Percentiles rank a stretch among this genome's conserved stretches.
Conservation (phyloP, 2,797 vertebrate genomes). For the Rhinella marina region DNA sequence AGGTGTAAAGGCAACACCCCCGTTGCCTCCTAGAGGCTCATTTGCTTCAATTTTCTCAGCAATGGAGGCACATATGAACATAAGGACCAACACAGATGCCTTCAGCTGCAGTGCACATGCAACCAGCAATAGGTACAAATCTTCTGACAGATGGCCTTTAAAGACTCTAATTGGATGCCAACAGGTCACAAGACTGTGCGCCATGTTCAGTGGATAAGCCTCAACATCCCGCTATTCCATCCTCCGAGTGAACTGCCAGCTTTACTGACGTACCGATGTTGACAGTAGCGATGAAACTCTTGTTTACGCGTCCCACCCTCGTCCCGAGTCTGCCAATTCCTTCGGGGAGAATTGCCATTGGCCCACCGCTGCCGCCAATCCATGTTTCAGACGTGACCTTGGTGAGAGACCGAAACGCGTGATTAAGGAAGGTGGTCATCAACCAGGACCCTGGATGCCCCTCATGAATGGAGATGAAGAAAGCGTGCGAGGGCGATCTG, state of each 20-base stretch:
- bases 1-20: too few species aligned
- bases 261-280: background rate
- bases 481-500: background rate
- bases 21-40: too few species aligned
- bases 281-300: conserved; percentile 6
- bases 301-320: conserved; percentile 8
- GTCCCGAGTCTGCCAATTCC: background rate
- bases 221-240: background rate
- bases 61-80: too few species aligned
- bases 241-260: background rate
- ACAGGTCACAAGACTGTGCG: background rate
- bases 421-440: background rate
- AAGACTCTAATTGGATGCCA: background rate
- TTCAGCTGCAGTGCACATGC: too few species aligned
- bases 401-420: background rate
- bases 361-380: background rate
- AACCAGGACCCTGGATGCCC: background rate
- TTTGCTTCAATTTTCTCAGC: too few species aligned
- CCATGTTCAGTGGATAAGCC: background rate
- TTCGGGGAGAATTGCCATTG: background rate
- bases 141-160: too few species aligned
- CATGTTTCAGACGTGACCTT: background rate
- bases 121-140: too few species aligned
- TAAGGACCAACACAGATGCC: too few species aligned
- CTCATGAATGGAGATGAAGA: background rate